Evolutionary conservation across 2,797 vertebrate genomes (phyloP).

Genomic region (Gambelia wislizenii): DNA sequence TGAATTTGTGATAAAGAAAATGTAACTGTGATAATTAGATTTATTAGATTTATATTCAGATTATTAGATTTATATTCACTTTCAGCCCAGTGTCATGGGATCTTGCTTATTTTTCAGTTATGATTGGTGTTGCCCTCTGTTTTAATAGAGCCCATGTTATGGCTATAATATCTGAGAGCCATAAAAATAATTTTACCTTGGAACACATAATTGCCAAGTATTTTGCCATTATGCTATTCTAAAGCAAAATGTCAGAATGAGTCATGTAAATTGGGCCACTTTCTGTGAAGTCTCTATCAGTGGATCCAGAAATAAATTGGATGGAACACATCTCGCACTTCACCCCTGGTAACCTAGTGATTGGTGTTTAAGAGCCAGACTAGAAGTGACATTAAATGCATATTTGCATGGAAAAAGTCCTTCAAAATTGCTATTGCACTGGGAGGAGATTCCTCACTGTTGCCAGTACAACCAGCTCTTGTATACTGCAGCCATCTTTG

Average conservation of each 20-base stretch:
- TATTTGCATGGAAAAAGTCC: neutral
- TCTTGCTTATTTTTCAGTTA: neutral
- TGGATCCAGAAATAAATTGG: conserved; percentile 58
- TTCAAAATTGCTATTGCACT: neutral
- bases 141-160: conserved; percentile 56
- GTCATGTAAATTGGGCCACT: conserved; percentile 59
- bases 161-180: conserved; percentile 10
- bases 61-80: neutral
- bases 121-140: neutral
- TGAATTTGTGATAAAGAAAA: neutral
- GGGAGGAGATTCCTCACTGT: neutral
- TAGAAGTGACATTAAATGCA: neutral
- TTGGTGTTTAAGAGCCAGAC: conserved; percentile 11
- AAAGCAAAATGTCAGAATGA: conserved; percentile 46
- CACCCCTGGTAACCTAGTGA: conserved; percentile 8
- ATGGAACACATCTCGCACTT: neutral
- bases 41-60: neutral
- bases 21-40: neutral
- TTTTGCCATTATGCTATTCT: conserved; percentile 60
- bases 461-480: neutral
- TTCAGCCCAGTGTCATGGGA: neutral
- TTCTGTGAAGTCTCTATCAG: conserved; percentile 45
- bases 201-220: conserved; percentile 54
- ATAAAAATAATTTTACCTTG: conserved; percentile 41
- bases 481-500: neutral